Evolutionary conservation across 1,140 invertebrate species (phyloP), one percentile per base, ranked within the genome.

Genomic region (Leptinotarsa undecemlineata): DNA sequence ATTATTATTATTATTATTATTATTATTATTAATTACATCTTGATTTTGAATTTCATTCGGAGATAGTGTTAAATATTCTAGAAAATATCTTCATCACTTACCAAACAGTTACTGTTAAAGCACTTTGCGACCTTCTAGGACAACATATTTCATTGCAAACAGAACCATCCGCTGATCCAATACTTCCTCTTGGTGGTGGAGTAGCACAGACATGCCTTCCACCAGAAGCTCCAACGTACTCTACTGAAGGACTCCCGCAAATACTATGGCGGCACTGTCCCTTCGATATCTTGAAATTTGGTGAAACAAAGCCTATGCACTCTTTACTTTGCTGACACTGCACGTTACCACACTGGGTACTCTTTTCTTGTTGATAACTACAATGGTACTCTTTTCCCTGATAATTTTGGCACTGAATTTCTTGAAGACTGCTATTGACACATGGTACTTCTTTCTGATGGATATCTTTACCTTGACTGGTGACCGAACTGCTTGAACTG

Each of bases 61-160:
- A 42, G 0, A 42, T 42, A 3, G 2, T 42, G 8, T 42, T 3
- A 42, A 42, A 42, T 42, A 42, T 42, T 11, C 2, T 42, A 42
- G 11, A 42, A 42, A 11, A 42, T 42, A 42, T 42, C 33, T 42
- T 42, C 8, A 11, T 33, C 51, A 90, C 90, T 90, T 79, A 92
- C 91, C 91, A 92, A 85, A 90, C 81, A 85, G 89, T 84, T 82
- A 90, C 82, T 79, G 87, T 82, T 79, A 87, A 85, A n/a, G 89
- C 85, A 81, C 86, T 86, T 87, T 83, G 80, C 86, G 82, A 85
- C 87, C 82, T 87, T 85, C 83, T 83, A 86, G 84, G 83, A 70
- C 79, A 83, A 74, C 81, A 82, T 48, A 81, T 71, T 83, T 85
- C 78, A 81, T 84, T 67, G 42, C 86, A 87, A 57, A 79, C 75